Percentiles rank a stretch among this genome's conserved stretches.
phyloP scores from a whole-genome alignment of 2,113 vertebrate species.

The Mobula hypostoma region DNA sequence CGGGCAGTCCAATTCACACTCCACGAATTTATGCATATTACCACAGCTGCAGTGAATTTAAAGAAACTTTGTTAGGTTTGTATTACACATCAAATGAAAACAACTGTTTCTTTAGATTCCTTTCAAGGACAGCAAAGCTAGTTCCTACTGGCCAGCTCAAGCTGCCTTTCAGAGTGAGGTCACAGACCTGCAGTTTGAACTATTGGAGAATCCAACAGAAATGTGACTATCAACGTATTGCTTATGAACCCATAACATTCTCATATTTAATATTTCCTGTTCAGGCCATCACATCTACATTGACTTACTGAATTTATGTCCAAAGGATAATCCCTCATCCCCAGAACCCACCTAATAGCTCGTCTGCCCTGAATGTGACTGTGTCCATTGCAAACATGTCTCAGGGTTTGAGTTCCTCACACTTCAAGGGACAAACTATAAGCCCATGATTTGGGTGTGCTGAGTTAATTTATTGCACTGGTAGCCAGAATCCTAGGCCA shows the following conservation, averaged over 20 bases:
- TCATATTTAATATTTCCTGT: too few species aligned
- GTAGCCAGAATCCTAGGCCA: too few species aligned
- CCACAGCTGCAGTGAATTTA: slow-evolving; percentile 52
- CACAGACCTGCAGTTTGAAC: too few species aligned
- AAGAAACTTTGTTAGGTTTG: slow-evolving; percentile 25
- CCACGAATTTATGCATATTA: slow-evolving; percentile 76
- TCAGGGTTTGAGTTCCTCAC: not conserved
- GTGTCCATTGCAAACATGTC: not conserved
- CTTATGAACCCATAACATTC: not conserved
- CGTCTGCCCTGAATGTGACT: too few species aligned
- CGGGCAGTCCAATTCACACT: slow-evolving; percentile 69
- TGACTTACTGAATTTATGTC: too few species aligned
- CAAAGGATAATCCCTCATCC: too few species aligned
- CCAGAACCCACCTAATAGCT: not conserved
- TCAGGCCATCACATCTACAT: too few species aligned
- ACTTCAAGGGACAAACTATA: not conserved
- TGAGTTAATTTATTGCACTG: too few species aligned
- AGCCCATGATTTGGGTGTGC: not conserved
- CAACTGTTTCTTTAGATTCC: not conserved
- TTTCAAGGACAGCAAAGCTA: not conserved
- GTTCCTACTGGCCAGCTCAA: not conserved
- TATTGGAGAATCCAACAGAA: not conserved
- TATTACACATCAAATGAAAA: not conserved
- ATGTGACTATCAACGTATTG: not conserved
- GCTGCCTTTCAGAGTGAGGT: not conserved